Conservation (phyloP, 1,140 invertebrate genomes). For the Lasaia peninsularis region DNA sequence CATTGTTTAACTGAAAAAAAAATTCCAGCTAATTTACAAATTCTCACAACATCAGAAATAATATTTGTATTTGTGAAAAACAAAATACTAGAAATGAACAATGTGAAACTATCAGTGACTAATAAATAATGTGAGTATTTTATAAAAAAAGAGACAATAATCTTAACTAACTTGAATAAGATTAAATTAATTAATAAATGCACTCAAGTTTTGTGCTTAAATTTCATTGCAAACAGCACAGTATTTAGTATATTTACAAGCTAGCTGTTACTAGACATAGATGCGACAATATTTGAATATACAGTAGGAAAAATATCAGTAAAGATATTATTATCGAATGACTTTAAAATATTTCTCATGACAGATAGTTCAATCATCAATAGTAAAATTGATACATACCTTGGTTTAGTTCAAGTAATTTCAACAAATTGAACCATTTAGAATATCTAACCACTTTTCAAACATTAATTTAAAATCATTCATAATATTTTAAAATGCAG, state of each 20-base stretch:
- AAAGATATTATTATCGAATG: conserved; percentile 6
- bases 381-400: background rate
- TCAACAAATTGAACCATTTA: background rate
- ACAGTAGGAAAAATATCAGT: conserved; percentile 19
- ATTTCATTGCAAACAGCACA: conserved; percentile 19
- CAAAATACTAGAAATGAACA: background rate
- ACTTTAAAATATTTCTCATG: background rate
- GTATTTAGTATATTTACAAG: conserved; percentile 30
- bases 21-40: background rate
- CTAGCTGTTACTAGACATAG: conserved; percentile 33
- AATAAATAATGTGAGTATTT: background rate
- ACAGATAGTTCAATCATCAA: background rate
- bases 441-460: background rate
- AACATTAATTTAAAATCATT: too few species aligned
- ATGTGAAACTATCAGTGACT: background rate
- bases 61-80: background rate
- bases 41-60: background rate
- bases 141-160: background rate
- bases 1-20: background rate
- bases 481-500: background rate
- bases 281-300: conserved; percentile 21
- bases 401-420: too few species aligned
- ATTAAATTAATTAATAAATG: background rate
- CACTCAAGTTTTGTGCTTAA: background rate
- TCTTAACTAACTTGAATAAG: background rate